A percentile compares a stretch with the other conserved stretches of the same genome.
phyloP scores from a whole-genome alignment of 2,888 invertebrate species.

The Mythimna vitellina region DNA sequence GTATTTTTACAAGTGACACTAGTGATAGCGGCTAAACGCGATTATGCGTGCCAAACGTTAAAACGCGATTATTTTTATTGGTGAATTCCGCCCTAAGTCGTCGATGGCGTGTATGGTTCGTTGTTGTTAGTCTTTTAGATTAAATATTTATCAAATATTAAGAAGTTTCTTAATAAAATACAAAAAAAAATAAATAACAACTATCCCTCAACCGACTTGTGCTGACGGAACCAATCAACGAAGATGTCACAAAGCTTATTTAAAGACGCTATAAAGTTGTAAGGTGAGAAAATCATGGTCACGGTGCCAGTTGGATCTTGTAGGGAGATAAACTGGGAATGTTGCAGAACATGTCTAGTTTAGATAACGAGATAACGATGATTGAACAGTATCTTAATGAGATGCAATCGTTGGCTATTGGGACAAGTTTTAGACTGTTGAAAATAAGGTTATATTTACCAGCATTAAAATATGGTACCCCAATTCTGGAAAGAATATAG shows the following conservation, averaged over 20 bases:
- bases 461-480: background rate
- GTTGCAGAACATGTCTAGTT: slow-evolving; percentile 26
- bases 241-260: slow-evolving; percentile 21
- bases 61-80: no score
- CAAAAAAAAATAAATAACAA: no score
- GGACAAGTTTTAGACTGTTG: slow-evolving; percentile 15
- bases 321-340: slow-evolving; percentile 35
- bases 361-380: slow-evolving; percentile 31
- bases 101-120: no score
- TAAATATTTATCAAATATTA: no score
- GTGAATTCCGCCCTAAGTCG: no score
- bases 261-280: slow-evolving; percentile 26
- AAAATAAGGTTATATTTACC: slow-evolving; percentile 13
- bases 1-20: no score
- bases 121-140: no score
- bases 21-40: no score
- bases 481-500: no score
- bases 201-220: background rate
- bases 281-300: slow-evolving; percentile 29
- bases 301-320: background rate
- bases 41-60: no score
- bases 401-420: slow-evolving; percentile 31
- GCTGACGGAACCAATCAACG: slow-evolving; percentile 10
- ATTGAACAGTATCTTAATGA: slow-evolving; percentile 32
- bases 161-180: no score